Base-by-base conservation (phyloP, 1,140 invertebrate species). In the Monomorium pharaonis region DNA sequence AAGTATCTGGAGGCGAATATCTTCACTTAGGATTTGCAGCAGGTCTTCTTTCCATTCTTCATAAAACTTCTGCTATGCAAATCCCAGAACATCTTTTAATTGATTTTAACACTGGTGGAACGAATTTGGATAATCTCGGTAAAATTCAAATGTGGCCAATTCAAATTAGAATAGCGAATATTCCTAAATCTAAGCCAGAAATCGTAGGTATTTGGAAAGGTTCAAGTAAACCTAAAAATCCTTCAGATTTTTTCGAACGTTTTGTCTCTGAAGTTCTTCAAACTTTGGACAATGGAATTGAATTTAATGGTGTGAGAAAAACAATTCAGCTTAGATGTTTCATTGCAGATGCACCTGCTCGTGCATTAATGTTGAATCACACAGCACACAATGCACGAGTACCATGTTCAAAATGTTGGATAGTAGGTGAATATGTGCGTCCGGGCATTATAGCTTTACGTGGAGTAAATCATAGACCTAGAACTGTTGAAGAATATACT, bases 131-230 rank as follows among this genome's bases (percentile, higher is more conserved):
- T 42, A 10, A 18, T 10, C 4, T 9, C 7, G 16, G 62, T n/a
- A 63, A 63, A 63, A 63, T 63, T 63, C 62, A 63, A 3, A 63
- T 63, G 18, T 63, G 62, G 62, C 33, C 62, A 27, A 63, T 63
- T 37, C 62, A n/a, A 9, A 63, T 63, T 37, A 63, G 62, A 37
- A 63, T 63, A 37, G 62, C 18, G 3, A 63, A 63, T 63, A 63
- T 63, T 37, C 30, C 0, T 21, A 33, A 37, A 63, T 37, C 18
- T 37, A 42, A 63, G 6, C 33, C 62, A 10, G 62, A 63, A n/a
- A 63, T 63, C 9, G 62, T 42, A 10, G 9, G 54, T 56, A 56
- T 56, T 56, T 56, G 54, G 54, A 56, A 10, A 12, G 21, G 9
- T 56, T 56, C 54, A 24, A 56, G 21, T 10, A 56, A 56, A 56